Evolutionary conservation across 1,140 invertebrate species (phyloP), one percentile per base, ranked within the genome.

Genomic region (Eupristina koningsbergeri): DNA sequence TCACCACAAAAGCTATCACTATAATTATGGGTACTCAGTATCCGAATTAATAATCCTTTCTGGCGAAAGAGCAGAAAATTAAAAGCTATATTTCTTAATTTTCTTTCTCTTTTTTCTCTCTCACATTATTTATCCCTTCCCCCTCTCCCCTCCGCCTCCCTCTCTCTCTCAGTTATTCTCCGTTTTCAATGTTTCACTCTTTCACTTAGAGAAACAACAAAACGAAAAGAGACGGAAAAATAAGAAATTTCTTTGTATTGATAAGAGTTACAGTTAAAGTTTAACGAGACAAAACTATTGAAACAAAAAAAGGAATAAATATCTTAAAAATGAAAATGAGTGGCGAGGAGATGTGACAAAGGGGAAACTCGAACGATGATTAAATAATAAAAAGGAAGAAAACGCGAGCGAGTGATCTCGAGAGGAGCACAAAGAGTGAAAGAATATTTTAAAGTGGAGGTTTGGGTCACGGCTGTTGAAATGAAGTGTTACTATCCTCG

Each of bases 391-490:
- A 81, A 84, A 80, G 85, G 85, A 86, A 86, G 82, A 83, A 76
- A 84, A 78, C 77, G n/a, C n/a, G n/a, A n/a, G n/a, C n/a, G n/a
- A 77, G 47, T 78, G 34, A 41, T 84, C 39, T 82, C 74, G 76
- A 76, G 85, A 86, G 81, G 78, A 86, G 69, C 80, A 87, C 78
- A 83, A 86, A 64, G 74, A 84, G 78, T 71, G 61, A 86, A 78
- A 41, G 84, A 82, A 86, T 88, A 86, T 81, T 86, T 85, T 84
- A 86, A 86, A 85, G 76, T 86, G 47, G 86, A 88, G 86, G 78
- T 64, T 78, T 87, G 87, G 88, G 91, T 90, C 88, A 91, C 89
- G 90, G 89, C 88, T 91, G 90, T 91, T 89, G 89, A 90, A 90
- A 91, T 90, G 91, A 90, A 3, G 58, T 80, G 19, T 71, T 79